Evolutionary conservation across 2,888 invertebrate genomes (phyloP).

Genomic region (Thera britannica): DNA sequence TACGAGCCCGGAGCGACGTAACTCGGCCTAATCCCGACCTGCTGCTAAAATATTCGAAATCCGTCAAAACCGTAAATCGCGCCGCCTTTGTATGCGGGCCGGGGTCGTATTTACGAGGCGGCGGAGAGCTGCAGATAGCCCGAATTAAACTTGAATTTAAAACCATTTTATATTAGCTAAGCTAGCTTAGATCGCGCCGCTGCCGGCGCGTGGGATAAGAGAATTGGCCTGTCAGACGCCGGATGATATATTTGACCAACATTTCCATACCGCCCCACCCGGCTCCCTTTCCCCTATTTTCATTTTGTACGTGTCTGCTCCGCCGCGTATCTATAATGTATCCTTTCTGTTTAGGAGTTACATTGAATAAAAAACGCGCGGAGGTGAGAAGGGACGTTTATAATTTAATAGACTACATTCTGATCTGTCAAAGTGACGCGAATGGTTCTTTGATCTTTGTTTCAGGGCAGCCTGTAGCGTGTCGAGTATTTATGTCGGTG

Average conservation of each 20-base stretch:
- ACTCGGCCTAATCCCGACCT: constrained; percentile 64
- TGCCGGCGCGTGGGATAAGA: constrained; percentile 89
- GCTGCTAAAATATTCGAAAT: constrained; percentile 77
- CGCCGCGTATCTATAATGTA: constrained; percentile 80
- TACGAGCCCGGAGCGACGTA: constrained; percentile 57
- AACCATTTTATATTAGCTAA: constrained; percentile 86
- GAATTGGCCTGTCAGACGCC: constrained; percentile 95
- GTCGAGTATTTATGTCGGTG: constrained; percentile 46
- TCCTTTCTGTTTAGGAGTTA: constrained; percentile 77
- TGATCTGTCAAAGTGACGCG: constrained; percentile 65
- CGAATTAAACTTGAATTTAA: constrained; percentile 85
- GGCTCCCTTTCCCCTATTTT: constrained; percentile 77
- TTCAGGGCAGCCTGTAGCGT: constrained; percentile 6
- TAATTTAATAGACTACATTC: constrained; percentile 73
- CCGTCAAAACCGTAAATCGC: constrained; percentile 83
- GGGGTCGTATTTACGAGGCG: constrained; percentile 73
- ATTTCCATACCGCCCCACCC: constrained; percentile 89
- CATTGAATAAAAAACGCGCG: constrained; percentile 76
- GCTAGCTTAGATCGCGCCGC: constrained; percentile 84
- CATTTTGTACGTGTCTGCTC: constrained; percentile 84
- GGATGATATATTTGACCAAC: constrained; percentile 96
- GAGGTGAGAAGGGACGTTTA: constrained; percentile 71
- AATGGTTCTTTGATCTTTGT: constrained; percentile 51
- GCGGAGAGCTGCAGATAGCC: constrained; percentile 78
- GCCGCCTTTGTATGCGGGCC: constrained; percentile 74